These are phyloP conservation scores for Azorinus chamasolen DNA, from an alignment of 2,888 invertebrate genomes.

Conservation along the genomic window DNA sequence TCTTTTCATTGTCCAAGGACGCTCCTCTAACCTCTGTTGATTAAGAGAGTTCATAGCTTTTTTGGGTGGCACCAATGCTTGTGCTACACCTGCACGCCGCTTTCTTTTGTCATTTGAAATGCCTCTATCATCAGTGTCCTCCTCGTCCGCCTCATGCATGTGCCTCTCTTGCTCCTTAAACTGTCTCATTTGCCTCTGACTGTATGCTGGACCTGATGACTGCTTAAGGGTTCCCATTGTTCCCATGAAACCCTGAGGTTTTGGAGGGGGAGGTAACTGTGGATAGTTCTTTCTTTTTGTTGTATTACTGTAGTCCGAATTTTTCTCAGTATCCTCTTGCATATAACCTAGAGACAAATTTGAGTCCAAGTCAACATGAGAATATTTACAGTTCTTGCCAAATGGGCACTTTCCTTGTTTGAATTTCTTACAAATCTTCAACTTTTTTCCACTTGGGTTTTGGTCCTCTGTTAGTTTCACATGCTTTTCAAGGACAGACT, in stretches of 20 bases:
- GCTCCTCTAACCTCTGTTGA: slow-evolving; percentile 76
- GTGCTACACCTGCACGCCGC: slow-evolving; percentile 92
- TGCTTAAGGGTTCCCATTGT: slow-evolving; percentile 36
- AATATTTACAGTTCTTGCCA: slow-evolving; percentile 96
- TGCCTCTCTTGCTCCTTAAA: slow-evolving; percentile 38
- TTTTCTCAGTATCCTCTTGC: slow-evolving; percentile 10
- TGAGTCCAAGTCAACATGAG: slow-evolving; percentile 93
- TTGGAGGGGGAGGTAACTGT: slow-evolving; percentile 38
- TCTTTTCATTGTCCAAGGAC: slow-evolving; percentile 80
- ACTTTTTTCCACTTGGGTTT: slow-evolving; percentile 90
- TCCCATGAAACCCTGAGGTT: slow-evolving; percentile 57
- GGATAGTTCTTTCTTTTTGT: slow-evolving; percentile 8
- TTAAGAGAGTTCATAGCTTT: slow-evolving; percentile 91
- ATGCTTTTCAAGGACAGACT: slow-evolving; percentile 95
- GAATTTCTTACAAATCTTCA: slow-evolving; percentile 96
- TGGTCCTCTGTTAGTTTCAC: slow-evolving; percentile 93
- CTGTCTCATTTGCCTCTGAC: slow-evolving; percentile 15
- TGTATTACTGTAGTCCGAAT: not conserved
- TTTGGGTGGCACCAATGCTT: slow-evolving; percentile 93
- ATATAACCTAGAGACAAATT: slow-evolving; percentile 44
- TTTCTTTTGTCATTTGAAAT: slow-evolving; percentile 88
- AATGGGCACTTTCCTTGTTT: slow-evolving; percentile 95
- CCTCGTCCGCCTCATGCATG: slow-evolving; percentile 30
- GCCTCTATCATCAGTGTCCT: slow-evolving; percentile 82
- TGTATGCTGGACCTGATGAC: not conserved